Evolutionary conservation across 2,797 vertebrate species (phyloP), one percentile per base, ranked within the genome.

Genomic region (Otus scops): DNA sequence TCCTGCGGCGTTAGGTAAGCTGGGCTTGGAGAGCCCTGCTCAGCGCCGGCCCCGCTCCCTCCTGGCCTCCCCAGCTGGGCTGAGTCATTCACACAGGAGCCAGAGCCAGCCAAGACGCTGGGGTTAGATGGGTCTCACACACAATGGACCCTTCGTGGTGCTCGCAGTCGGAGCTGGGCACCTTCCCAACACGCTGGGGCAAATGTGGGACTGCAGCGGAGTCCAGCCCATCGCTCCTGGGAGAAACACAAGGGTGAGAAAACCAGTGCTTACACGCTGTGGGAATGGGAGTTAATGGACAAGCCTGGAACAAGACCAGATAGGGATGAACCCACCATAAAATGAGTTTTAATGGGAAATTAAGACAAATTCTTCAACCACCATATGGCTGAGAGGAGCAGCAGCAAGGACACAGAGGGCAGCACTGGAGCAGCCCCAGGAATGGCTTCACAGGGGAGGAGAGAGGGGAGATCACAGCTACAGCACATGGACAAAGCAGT

Each of bases 1-100:
- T 95, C 92, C 87, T 91, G 63, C 19, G 0, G 54, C 2, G 0
- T 95, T 79, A 87, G 91, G 87, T 89, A 92, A 97, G 54, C 85
- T 3, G 54, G 78, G 84, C 81, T 94, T 38, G 85, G 88, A 43
- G 0, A 94, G 88, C 53, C 82, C 56, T 0, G 51, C 94, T 88
- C 87, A 76, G 90, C 32, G 1, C 57, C 30, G 0, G 63, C 51
- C 51, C 70, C 1, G 12, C 32, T 75, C 68, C 65, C 54, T 90
- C 92, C 77, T 15, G 34, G 54, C 69, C 56, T 69, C 45, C 30
- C 22, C 2, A 2, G 22, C 80, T 10, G 89, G 77, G 61, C 87
- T 95, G 96, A 91, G 74, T 92, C 92, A 93, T 21, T 61, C 4
- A 0, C 22, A 34, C 15, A 6, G 80, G 8, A 82, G 84, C 21